Evolutionary conservation across 2,888 invertebrate genomes (phyloP), one percentile per base, ranked within the genome.

Genomic region (Boloria selene): DNA sequence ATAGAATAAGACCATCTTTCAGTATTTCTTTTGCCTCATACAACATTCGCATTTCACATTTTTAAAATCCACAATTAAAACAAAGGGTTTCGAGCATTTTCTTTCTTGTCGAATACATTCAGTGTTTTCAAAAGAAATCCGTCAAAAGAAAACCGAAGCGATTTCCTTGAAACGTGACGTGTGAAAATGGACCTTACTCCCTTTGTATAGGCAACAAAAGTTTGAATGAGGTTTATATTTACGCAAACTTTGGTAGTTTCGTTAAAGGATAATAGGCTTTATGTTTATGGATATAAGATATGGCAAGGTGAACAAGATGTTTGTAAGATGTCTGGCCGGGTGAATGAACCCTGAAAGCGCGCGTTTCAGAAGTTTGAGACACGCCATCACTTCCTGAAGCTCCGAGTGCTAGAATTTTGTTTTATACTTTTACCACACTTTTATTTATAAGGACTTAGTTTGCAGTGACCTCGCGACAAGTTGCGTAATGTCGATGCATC

Each of bases 311-410:
- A 17, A 54, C 59, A 58, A 60, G 71, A 72, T 74, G 71, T 70
- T 74, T 71, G 56, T 68, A 73, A 76, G 82, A 78, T 76, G 82
- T 80, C 77, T 77, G 77, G 76, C 66, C 76, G 78, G 85, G 87
- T 90, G 84, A 88, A 86, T 72, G 88, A 80, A 80, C 90, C 71
- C 81, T 86, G 86, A 85, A 88, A 87, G 84, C 85, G 80, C 78
- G 81, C 77, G 78, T 83, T 84, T 81, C 83, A 84, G 81, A 83
- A 85, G 83, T 87, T 87, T 85, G 82, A 79, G 78, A 86, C 85
- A 88, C 83, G 85, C 83, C 84, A 86, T 80, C 79, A 82, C 83
- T 88, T 86, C 86, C 85, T 82, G 79, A 75, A 76, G 73, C 76
- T 74, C 71, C 70, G 79, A 80, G 82, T 81, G 83, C 76, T 75